Base-by-base conservation (phyloP, 2,888 invertebrate species). In the Nomada lathburiana region DNA sequence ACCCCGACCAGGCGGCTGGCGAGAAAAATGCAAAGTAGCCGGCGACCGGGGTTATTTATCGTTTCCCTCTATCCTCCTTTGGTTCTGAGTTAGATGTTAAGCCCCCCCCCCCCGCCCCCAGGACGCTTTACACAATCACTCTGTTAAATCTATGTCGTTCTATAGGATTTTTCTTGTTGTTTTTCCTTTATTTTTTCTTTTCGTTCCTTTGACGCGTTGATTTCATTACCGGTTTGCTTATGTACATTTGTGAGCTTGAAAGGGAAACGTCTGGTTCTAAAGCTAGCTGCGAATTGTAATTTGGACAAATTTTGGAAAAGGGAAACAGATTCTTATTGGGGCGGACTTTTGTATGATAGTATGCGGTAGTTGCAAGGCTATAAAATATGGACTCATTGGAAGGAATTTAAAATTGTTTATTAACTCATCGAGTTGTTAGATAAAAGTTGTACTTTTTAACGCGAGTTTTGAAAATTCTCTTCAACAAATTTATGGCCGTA, bases 21-120 rank as follows among this genome's bases (percentile, higher is more conserved):
- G 72, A 87, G 89, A 90, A 88, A 90, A 88, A 90, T 87, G 86
- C 85, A 85, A 89, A 90, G 83, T 89, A 72, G 84, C 80, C 67
- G 84, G 77, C 78, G 74, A 36, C 82, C 69, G 72, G 77, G 75
- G 73, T 90, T 91, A 91, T 92, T 91, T 91, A 92, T 90, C 85
- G 85, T 69, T 57, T 26, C 64, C 36, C 71, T 69, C 60, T 47
- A 62, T 36, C 62, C 64, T 36, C 65, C 16, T 72, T 63, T 1
- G 63, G 53, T 67, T 71, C 57, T 62, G 5, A 9, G 47, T 52
- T 50, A 71, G 62, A 76, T 67, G 44, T 74, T 16, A 55, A 26
- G 5, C 29, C 76, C 59, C 23, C 0, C 1, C 23, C 26, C 26
- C 26, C 26, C 1, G 2, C 26, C 62, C 44, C 10, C 4, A 36